Percentiles rank a stretch among this genome's conserved stretches.
phyloP scores from a whole-genome alignment of 2,113 vertebrate species.

The Donacobius atricapilla region DNA sequence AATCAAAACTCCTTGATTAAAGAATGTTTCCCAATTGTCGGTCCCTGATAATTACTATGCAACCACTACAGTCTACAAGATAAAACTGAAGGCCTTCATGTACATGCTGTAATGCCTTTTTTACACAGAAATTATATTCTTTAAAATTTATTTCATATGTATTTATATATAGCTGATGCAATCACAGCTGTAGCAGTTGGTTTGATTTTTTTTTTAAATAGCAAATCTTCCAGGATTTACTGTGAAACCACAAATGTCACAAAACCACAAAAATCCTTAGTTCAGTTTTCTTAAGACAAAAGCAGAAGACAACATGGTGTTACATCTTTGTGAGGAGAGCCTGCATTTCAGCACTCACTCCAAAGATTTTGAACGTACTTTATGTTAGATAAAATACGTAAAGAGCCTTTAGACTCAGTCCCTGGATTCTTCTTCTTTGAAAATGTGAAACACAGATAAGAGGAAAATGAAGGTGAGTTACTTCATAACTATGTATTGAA shows the following conservation, averaged over 20 bases:
- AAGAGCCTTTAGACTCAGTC: neutral
- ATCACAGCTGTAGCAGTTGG: neutral
- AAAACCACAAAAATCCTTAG: neutral
- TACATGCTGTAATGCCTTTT: neutral
- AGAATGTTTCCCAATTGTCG: slow-evolving; percentile 44
- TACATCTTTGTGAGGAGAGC: neutral
- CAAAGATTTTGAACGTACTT: neutral
- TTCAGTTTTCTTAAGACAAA: neutral
- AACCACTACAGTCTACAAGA: neutral
- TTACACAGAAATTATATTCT: neutral
- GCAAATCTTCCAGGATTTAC: neutral
- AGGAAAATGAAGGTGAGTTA: neutral
- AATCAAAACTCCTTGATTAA: slow-evolving; percentile 73
- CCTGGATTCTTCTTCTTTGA: neutral
- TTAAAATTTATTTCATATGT: neutral
- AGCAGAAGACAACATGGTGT: neutral
- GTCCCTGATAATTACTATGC: slow-evolving; percentile 51
- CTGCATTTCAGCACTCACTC: accelerated
- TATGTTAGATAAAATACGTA: neutral
- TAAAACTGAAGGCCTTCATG: neutral
- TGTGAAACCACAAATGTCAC: neutral
- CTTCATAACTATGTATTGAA: neutral
- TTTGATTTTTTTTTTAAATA: neutral
- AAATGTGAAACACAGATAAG: neutral
- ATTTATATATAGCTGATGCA: neutral